Evolutionary conservation across 2,113 vertebrate species (phyloP), one percentile per base, ranked within the genome.

Genomic region (Bothrops jararaca): DNA sequence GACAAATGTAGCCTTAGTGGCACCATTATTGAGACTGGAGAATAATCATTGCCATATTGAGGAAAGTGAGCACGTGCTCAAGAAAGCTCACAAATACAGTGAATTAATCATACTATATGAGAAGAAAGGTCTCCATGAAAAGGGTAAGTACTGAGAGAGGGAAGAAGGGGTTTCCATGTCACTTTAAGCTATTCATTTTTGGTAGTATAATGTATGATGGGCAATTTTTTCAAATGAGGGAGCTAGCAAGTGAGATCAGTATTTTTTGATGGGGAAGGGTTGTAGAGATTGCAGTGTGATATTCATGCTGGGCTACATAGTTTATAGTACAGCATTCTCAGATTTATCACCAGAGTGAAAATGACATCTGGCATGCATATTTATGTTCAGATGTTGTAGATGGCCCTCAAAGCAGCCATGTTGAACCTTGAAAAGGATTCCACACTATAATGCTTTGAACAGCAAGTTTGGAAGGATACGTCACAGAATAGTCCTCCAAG

Each of bases 21-120:
- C 99, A 12, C 99, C 99, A 0, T 97, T 99, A 85, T 97, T 99
- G 26, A 98, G 99, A 1, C 97, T 99, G 95, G 99, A 99, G 95
- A 99, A 99, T 97, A 99, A 99, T 96, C 99, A 99, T 97, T 99
- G 99, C 96, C 99, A 99, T 95, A 99, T 99, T 3, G 99, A 99
- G 94, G 99, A 99, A 97, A 99, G 99, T 22, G 99, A 99, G 95
- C 99, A 98, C 0, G 98, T 99, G 74, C 97, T 99, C 64, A 99
- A 99, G 98, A 99, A 99, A 95, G 98, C 99, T 5, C 99, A 99
- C 94, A 99, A 99, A 96, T 99, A 99, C 18, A 99, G 99, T 24
- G 99, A 99, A 93, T 98, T 99, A 95, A 99, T 99, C 69, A 99
- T 99, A 96, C 98, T 99, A 3, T 99, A 99, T 22, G 99, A 99